These are phyloP conservation scores for Epinephelus moara DNA, from an alignment of 2,113 vertebrate genomes.

Conservation along the genomic window DNA sequence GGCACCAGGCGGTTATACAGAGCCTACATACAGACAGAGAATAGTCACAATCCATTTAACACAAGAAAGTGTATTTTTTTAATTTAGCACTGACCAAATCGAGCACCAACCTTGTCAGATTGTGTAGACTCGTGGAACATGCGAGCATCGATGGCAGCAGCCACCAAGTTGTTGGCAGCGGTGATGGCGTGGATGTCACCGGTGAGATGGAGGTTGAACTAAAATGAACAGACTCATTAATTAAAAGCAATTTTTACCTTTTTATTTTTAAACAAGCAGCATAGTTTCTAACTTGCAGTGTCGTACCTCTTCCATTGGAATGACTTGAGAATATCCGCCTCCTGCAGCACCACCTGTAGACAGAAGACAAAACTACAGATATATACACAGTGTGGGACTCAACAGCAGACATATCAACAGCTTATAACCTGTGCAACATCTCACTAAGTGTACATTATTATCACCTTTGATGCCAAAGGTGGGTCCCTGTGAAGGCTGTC, in stretches of 20 bases:
- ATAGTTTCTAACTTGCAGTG: background rate
- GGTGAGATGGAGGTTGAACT: slow-evolving; percentile 99
- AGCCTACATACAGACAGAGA: slow-evolving; percentile 78
- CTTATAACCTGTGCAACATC: background rate
- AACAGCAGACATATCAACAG: background rate
- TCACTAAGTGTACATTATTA: background rate
- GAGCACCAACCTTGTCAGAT: slow-evolving; percentile 89
- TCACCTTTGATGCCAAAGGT: slow-evolving; percentile 99
- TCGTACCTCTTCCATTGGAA: slow-evolving; percentile 98
- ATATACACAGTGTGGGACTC: background rate
- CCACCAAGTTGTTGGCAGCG: slow-evolving; percentile 96
- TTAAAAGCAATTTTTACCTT: fast-evolving
- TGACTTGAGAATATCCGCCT: slow-evolving; percentile 97
- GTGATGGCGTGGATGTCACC: slow-evolving; percentile 99
- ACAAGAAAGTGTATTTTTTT: background rate
- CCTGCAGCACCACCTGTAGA: slow-evolving; percentile 96
- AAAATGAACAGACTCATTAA: slow-evolving; percentile 38
- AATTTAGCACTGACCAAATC: background rate
- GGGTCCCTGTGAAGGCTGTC: slow-evolving; percentile 98
- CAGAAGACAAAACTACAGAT: slow-evolving; percentile 34
- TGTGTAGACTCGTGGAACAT: slow-evolving; percentile 97
- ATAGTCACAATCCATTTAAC: background rate
- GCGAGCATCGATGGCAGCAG: slow-evolving; percentile 94
- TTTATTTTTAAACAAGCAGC: background rate
- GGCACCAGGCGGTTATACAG: slow-evolving; percentile 95